Conservation (phyloP, 2,797 vertebrate species). For the Oceanodroma leucorhoa region DNA sequence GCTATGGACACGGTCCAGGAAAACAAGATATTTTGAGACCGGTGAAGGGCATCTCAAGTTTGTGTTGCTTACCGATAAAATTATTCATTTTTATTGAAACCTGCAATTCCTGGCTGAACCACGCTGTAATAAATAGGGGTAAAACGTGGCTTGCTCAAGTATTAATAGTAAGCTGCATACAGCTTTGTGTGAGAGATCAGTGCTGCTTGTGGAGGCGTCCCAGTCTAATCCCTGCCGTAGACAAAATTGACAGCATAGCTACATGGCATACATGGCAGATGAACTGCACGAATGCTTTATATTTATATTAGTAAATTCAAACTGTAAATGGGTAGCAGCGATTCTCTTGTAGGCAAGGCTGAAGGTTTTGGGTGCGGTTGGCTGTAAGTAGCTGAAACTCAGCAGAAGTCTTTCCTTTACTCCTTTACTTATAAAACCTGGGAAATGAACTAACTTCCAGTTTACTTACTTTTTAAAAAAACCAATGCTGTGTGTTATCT, state of each 20-base stretch:
- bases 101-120: neutral
- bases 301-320: neutral
- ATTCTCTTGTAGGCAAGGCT: neutral
- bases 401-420: neutral
- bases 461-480: neutral
- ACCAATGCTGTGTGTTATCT: neutral
- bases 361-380: neutral
- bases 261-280: neutral
- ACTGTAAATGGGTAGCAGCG: neutral
- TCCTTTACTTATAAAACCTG: neutral
- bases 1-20: slow-evolving; percentile 16
- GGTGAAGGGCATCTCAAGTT: slow-evolving; percentile 31
- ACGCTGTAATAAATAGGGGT: neutral
- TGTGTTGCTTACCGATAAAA: slow-evolving; percentile 25
- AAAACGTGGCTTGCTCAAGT: neutral
- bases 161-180: slow-evolving; percentile 25
- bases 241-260: slow-evolving; percentile 19
- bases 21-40: slow-evolving; percentile 45
- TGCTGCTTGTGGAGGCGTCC: slow-evolving; percentile 16
- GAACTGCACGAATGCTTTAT: neutral
- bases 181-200: slow-evolving; percentile 13
- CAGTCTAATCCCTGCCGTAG: neutral
- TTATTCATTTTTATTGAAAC: slow-evolving; percentile 30
- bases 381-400: neutral
- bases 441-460: neutral